A percentile compares a stretch with the other conserved stretches of the same genome.
Evolutionary conservation across 2,113 vertebrate genomes (phyloP).

Genomic region (Chloroceryle aenea): DNA sequence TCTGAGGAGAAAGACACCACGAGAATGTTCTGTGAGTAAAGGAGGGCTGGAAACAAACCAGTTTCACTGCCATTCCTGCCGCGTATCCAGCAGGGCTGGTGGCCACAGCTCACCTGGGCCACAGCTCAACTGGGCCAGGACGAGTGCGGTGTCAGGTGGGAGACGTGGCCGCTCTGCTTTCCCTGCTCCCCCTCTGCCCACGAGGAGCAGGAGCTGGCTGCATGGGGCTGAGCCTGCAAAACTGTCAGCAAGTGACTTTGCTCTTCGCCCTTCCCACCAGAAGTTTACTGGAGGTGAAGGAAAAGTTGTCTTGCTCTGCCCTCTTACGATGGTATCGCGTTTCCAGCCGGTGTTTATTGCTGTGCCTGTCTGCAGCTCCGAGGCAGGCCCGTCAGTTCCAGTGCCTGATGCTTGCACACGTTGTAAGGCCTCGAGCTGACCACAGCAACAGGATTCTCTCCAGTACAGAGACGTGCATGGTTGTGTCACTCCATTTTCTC

Average conservation of each 20-base stretch:
- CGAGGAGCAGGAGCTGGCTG: not conserved
- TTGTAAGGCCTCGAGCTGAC: not conserved
- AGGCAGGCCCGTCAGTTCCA: not conserved
- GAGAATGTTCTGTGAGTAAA: not conserved
- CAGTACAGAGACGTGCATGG: not conserved
- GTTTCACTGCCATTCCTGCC: too few relatives aligned
- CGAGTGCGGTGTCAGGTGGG: too few relatives aligned
- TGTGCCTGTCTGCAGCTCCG: not conserved
- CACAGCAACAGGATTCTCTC: not conserved
- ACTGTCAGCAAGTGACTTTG: too few relatives aligned
- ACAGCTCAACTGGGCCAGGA: too few relatives aligned
- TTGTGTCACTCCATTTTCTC: not conserved
- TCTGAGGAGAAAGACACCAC: too few relatives aligned
- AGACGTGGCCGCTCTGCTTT: too few relatives aligned
- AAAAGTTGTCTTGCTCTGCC: conserved; percentile 10
- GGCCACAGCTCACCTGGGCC: too few relatives aligned
- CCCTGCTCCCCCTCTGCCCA: not conserved
- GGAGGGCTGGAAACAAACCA: not conserved
- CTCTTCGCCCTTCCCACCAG: not conserved
- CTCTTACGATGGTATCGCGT: not conserved
- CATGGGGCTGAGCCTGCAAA: too few relatives aligned
- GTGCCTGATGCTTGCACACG: not conserved
- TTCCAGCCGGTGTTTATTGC: not conserved
- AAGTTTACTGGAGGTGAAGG: not conserved
- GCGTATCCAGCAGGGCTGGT: too few relatives aligned